Base-by-base conservation (phyloP, 2,888 invertebrate genomes). In the Drosophila fungiperda region DNA sequence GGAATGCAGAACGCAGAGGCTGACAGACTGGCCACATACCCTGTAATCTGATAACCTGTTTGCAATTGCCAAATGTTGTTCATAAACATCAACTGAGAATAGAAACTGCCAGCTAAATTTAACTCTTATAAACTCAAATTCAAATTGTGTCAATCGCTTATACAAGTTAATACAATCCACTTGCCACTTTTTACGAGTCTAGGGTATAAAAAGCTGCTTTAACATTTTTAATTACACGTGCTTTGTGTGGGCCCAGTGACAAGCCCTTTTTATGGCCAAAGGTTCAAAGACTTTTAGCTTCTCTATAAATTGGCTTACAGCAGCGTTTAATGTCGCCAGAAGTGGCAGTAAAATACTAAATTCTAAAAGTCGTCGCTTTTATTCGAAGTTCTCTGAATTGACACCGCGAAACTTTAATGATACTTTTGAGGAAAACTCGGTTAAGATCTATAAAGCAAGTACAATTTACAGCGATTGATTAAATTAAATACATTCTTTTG, bases 301-400 rank as follows among this genome's bases (percentile, higher is more conserved):
- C 73, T 71, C 71, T 49, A 82, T 85, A 82, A 85, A 85, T 78
- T 73, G 68, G 11, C 57, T 53, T 32, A n/a, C 45, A 76, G 74
- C 71, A 60, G 68, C 80, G 50, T 67, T 69, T 42, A 65, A 68
- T 78, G 81, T 75, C 69, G 63, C 59, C 48, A 55, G n/a, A 52
- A 57, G 33, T 38, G 53, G 26, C 35, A 59, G 36, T 11, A 66
- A 33, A 26, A 53, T 38, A 26, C 17, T 7, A 17, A 58, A 38
- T n/a, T 38, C 17, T 1, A 26, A 15, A 35, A 36, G 8, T 9
- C 20, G 33, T 23, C 20, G 7, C 45, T 23, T 15, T 45, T 45
- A 15, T 23, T 23, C 7, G 0, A 15, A 23, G 23, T 15, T 45
- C 20, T 15, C 12, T 20, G 42, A 20, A 42, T 42, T 42, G 42